A percentile compares a stretch with the other conserved stretches of the same genome.
phyloP scores from a whole-genome alignment of 2,888 invertebrate species.

The Platycnemis pennipes region DNA sequence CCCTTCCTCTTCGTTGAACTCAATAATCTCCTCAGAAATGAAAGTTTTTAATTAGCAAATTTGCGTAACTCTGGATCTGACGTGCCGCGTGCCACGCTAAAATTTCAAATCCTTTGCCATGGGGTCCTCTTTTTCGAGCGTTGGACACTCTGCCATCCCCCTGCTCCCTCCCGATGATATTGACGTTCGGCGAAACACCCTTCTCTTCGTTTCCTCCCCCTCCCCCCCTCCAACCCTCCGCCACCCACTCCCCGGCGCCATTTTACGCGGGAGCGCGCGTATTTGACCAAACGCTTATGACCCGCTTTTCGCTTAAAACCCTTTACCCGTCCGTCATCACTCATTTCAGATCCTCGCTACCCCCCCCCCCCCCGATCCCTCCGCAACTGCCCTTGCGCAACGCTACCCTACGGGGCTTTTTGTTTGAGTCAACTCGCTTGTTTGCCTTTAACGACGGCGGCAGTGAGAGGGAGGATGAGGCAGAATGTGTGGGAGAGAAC shows the following conservation, averaged over 20 bases:
- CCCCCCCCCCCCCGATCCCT: background rate
- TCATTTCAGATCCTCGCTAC: constrained; percentile 32
- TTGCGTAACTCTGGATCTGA: background rate
- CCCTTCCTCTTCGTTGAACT: background rate
- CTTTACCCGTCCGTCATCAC: constrained; percentile 52
- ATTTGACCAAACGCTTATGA: constrained; percentile 62
- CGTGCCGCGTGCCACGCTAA: background rate
- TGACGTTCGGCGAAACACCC: background rate
- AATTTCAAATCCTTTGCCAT: background rate
- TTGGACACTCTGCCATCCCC: background rate
- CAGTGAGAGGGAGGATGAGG: background rate
- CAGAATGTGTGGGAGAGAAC: background rate
- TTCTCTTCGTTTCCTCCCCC: background rate
- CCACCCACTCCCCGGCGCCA: background rate
- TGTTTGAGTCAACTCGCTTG: constrained; percentile 55
- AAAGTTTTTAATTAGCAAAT: background rate
- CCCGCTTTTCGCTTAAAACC: constrained; percentile 55
- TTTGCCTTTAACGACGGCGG: constrained; percentile 48
- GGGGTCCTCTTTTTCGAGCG: background rate
- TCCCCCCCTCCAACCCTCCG: background rate
- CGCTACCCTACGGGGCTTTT: constrained; percentile 40
- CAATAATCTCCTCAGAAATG: constrained; percentile 25
- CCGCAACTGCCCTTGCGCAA: background rate
- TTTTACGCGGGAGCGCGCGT: constrained; percentile 14
- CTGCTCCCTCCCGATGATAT: background rate